Evolutionary conservation across 2,797 vertebrate species (phyloP).

Genomic region (Xiphorhynchus erythropygius): DNA sequence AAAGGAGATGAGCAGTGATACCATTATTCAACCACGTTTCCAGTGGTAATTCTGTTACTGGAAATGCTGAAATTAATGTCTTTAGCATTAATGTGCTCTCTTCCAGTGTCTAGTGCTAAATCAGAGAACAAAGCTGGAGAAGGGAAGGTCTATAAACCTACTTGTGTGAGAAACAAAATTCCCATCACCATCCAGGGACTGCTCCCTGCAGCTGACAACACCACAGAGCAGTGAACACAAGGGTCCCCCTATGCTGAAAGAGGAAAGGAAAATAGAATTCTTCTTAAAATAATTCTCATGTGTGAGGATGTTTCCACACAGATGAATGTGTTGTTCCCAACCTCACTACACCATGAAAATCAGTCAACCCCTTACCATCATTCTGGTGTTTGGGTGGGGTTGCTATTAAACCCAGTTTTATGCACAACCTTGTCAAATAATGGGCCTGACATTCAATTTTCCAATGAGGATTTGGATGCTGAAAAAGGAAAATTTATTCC

Average conservation of each 20-base stretch:
- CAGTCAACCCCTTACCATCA: not conserved
- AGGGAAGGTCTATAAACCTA: not conserved
- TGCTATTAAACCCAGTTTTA: not conserved
- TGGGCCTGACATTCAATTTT: not conserved
- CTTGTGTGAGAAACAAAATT: not conserved
- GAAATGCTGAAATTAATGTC: not conserved
- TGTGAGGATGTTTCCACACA: fast-evolving
- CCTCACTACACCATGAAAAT: fast-evolving
- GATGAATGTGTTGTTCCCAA: fast-evolving
- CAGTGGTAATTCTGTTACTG: not conserved
- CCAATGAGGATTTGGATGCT: not conserved
- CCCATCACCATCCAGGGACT: fast-evolving
- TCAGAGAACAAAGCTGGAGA: not conserved
- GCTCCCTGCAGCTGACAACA: fast-evolving
- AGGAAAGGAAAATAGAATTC: not conserved
- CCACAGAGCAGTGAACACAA: fast-evolving
- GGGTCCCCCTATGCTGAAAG: fast-evolving
- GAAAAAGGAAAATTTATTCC: not conserved
- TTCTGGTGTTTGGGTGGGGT: not conserved
- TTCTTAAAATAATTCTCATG: not conserved
- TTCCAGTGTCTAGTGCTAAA: not conserved
- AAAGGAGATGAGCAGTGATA: not conserved
- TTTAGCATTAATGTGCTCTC: not conserved
- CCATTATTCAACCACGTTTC: not conserved
- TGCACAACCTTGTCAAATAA: not conserved